phyloP scores from a whole-genome alignment of 2,888 invertebrate genomes.

The Anorthoa munda region DNA sequence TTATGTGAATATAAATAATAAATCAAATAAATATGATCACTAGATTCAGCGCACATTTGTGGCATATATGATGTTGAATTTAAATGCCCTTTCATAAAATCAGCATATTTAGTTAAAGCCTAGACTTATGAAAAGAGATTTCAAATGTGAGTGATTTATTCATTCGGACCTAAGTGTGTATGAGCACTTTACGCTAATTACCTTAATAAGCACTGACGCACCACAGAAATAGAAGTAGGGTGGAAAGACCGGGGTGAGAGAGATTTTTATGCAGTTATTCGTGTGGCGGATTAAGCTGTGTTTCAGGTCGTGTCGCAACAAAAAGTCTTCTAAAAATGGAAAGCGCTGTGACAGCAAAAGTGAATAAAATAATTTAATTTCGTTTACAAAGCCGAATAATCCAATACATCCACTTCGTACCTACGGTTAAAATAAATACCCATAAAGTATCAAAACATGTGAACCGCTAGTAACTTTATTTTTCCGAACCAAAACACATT shows the following conservation, averaged over 20 bases:
- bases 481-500: constrained; percentile 6
- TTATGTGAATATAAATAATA: too few species aligned
- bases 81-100: background rate
- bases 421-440: background rate
- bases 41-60: background rate
- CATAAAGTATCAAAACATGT: background rate
- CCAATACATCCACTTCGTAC: background rate
- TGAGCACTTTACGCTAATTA: constrained; percentile 13
- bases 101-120: background rate
- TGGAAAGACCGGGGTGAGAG: background rate
- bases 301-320: background rate
- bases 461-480: constrained; percentile 12
- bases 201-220: constrained; percentile 6
- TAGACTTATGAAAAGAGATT: constrained; percentile 6
- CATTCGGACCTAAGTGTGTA: background rate
- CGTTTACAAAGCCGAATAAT: background rate
- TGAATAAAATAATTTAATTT: background rate
- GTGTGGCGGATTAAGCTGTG: background rate
- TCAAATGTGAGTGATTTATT: constrained; percentile 9
- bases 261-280: constrained; percentile 1
- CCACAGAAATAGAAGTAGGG: background rate
- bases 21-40: background rate
- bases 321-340: background rate
- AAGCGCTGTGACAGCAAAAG: background rate
- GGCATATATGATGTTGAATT: background rate